phyloP scores from a whole-genome alignment of 2,113 vertebrate genomes.

The Euleptes europaea region DNA sequence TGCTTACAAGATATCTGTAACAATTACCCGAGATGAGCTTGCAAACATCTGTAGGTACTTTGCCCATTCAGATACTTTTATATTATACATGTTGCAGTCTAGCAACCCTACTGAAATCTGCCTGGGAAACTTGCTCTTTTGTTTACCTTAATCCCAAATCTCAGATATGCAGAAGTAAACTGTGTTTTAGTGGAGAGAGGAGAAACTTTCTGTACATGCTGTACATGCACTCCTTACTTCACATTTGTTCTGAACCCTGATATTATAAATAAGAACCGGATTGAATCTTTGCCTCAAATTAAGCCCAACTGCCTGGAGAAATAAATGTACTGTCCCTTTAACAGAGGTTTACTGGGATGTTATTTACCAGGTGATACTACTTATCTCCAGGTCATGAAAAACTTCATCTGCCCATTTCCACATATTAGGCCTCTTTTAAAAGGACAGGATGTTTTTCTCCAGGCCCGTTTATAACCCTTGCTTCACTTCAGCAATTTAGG shows the following conservation, averaged over 20 bases:
- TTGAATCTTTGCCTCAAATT: no score
- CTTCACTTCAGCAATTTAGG: background rate
- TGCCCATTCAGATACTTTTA: no score
- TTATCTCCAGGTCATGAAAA: no score
- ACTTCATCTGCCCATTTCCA: no score
- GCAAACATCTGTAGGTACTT: background rate
- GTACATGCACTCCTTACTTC: background rate
- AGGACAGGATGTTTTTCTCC: no score
- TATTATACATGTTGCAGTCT: background rate
- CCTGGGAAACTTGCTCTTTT: background rate
- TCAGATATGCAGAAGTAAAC: background rate
- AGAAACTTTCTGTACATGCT: background rate
- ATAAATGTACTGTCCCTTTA: no score
- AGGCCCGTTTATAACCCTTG: no score
- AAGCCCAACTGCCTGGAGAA: no score
- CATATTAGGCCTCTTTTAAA: no score
- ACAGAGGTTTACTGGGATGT: no score
- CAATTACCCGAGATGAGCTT: background rate
- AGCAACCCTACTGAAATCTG: background rate
- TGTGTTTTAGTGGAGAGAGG: background rate
- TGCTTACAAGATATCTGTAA: background rate
- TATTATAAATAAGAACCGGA: no score
- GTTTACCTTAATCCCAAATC: background rate
- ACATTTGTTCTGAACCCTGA: background rate
- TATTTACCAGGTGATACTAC: no score